Evolutionary conservation across 2,113 vertebrate genomes (phyloP).

Genomic region (Eonycteris spelaea): DNA sequence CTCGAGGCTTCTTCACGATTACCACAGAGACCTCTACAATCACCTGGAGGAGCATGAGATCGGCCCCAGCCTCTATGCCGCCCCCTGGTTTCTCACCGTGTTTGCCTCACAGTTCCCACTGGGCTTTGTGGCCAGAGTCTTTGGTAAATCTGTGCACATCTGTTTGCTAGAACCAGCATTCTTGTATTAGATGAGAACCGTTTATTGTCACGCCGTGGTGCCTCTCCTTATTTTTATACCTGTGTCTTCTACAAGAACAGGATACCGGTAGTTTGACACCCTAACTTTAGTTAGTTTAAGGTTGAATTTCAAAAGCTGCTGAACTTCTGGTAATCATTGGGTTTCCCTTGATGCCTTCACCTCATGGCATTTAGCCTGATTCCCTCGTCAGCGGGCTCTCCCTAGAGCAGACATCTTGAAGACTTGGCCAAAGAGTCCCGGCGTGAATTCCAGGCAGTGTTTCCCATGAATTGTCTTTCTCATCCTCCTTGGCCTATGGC

Average conservation of each 20-base stretch:
- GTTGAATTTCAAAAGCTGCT: background rate
- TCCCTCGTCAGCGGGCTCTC: background rate
- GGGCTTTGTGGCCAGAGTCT: conserved; percentile 88
- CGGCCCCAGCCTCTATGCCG: conserved; percentile 88
- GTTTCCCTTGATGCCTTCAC: background rate
- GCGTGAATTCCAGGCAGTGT: rapidly evolving
- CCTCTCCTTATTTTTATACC: background rate
- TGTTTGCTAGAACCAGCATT: background rate
- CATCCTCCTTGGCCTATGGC: background rate
- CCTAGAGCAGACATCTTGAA: background rate
- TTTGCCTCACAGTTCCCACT: conserved; percentile 89
- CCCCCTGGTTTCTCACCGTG: conserved; percentile 89
- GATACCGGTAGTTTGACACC: background rate
- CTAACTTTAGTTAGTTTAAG: too few species aligned
- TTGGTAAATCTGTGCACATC: conserved; percentile 80
- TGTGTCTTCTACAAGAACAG: background rate
- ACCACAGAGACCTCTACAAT: conserved; percentile 86
- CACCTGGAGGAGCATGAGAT: conserved; percentile 88
- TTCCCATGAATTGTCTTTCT: rapidly evolving
- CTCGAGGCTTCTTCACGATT: conserved; percentile 87
- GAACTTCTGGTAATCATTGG: background rate
- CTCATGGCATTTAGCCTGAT: background rate
- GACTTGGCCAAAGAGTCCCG: rapidly evolving
- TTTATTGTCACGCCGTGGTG: rapidly evolving
- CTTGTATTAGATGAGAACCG: rapidly evolving